Base-by-base conservation (phyloP, 2,888 invertebrate genomes). In the Plebejus anna region DNA sequence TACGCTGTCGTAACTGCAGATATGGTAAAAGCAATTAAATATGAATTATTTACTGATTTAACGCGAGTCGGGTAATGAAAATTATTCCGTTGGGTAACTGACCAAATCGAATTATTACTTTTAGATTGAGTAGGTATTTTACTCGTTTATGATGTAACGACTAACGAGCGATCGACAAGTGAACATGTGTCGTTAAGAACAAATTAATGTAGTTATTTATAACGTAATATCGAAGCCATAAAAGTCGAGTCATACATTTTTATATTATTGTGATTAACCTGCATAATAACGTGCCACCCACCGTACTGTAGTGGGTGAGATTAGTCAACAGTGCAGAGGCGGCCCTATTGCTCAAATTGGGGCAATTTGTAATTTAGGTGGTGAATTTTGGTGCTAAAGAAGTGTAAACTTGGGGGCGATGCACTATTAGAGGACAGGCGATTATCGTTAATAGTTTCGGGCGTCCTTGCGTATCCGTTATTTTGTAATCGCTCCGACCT, bases 401-500 rank as follows among this genome's bases (percentile, higher is more conserved):
- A 28, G 51, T 47, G 9, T 47, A 2, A 47, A 47, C 55, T 55
- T 55, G 55, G 16, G 16, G 7, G n/a, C 73, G 51, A 51, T 32
- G 32, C 6, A 22, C 75, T 55, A 75, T 51, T 76, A 75, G 36
- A 66, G 70, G 51, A 55, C 59, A 73, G 75, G 70, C 72, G 66
- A 78, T 76, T 77, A 79, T 79, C 77, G 75, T 79, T 79, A 77
- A 72, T 28, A 61, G 61, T 78, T 77, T 75, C 78, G 77, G 76
- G 78, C 79, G 79, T 79, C 79, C 78, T 78, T 73, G 75, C 78
- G 55, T 61, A 76, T 78, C 32, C 76, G 59, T 77, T 79, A 75
- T 79, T 78, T 78, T 71, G 76, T 77, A 78, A 78, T 70, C 76
- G 76, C 73, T 75, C 83, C 80, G 79, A 84, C 82, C 80, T 84